Evolutionary conservation across 2,888 invertebrate species (phyloP).

Genomic region (Branchellion lobata): DNA sequence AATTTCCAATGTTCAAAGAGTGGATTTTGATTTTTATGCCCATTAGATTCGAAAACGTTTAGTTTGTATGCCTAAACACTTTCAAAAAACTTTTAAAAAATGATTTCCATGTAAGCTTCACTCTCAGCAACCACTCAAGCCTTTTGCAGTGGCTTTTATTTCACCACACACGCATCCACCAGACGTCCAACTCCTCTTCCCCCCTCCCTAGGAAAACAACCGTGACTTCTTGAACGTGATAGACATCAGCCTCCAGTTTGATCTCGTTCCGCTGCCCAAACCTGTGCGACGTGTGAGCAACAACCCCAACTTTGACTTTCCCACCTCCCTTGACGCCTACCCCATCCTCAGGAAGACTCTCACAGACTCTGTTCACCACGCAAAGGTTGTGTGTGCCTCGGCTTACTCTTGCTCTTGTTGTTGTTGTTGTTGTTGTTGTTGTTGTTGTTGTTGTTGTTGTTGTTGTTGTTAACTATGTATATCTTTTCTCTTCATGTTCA

Average conservation of each 20-base stretch:
- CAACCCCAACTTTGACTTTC: constrained; percentile 50
- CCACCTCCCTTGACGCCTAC: constrained; percentile 75
- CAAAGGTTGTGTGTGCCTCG: background rate
- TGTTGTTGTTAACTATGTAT: no score
- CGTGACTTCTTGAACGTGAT: constrained; percentile 63
- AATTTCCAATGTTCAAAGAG: no score
- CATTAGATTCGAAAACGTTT: no score
- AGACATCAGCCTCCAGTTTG: constrained; percentile 79
- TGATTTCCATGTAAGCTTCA: no score
- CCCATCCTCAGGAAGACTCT: constrained; percentile 76
- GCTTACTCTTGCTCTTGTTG: background rate
- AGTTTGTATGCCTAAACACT: no score
- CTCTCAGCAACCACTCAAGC: no score
- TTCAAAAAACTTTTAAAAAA: no score
- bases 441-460: background rate
- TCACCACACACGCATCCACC: no score
- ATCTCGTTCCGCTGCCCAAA: constrained; percentile 65
- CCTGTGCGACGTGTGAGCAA: constrained; percentile 50
- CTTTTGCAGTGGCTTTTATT: no score
- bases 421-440: background rate
- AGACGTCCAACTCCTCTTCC: no score
- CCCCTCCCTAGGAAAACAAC: constrained; percentile 58
- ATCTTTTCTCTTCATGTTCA: background rate
- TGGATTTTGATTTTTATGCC: no score
- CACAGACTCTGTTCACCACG: background rate